Evolutionary conservation across 2,113 vertebrate genomes (phyloP), one percentile per base, ranked within the genome.

Genomic region (Gobio gobio): DNA sequence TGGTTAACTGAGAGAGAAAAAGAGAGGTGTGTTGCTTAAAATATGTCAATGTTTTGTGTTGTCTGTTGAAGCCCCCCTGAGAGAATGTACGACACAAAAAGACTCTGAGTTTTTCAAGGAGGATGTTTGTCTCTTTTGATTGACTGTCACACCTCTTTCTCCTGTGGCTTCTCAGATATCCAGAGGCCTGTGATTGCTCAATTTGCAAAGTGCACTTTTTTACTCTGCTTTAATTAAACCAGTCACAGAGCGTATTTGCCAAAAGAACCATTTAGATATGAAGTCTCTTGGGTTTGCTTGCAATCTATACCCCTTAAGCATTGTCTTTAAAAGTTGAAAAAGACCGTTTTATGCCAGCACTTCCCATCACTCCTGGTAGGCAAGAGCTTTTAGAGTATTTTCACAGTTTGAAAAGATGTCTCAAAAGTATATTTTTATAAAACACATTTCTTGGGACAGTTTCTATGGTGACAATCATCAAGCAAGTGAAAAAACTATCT

Each of bases 171-270:
- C 14, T 54, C 45, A 40, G 47, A 82, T 81, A 66, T 81, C 59
- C 61, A 64, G 56, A 86, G 78, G 54, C 68, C 82, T 84, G 51
- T 70, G 64, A 90, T 88, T 83, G 79, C 87, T 88, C 77, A 66
- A 88, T 88, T 90, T 90, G 66, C 78, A 80, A 81, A 86, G 86
- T 86, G 84, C 77, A 78, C 77, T 84, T 24, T 61, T 82, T 82
- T 82, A 49, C 78, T 86, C 79, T n/a, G 29, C 59, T 83, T 36
- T 87, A 89, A 90, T 89, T 90, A 89, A 87, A 84, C 79, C 79
- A 85, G 68, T 59, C 75, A 86, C 78, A 88, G 68, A 75, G 85
- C 20, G 29, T 22, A 51, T 79, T 87, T 86, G 73, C 83, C 83
- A 86, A 86, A 82, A 83, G 26, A 64, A 87, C 78, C 84, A 86